Evolutionary conservation across 2,113 vertebrate genomes (phyloP).

Genomic region (Platycercus adscitus): DNA sequence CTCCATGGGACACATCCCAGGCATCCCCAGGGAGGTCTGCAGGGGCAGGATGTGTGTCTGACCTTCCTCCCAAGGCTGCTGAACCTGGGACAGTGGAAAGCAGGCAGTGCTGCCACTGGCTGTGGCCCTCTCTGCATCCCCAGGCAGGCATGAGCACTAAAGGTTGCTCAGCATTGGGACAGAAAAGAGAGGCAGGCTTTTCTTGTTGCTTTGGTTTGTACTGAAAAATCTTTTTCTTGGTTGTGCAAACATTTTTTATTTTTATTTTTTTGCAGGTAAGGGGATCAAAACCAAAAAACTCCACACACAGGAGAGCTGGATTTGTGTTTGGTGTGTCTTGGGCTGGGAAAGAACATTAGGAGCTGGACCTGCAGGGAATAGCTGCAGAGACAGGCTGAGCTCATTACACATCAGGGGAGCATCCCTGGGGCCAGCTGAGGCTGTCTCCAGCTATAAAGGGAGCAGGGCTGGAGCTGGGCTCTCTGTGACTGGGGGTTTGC

Average conservation of each 20-base stretch:
- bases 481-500: background rate
- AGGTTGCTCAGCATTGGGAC: background rate
- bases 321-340: rapidly evolving
- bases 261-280: background rate
- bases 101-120: rapidly evolving
- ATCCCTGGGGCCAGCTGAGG: background rate
- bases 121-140: background rate
- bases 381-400: background rate
- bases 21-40: rapidly evolving
- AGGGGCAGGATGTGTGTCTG: rapidly evolving
- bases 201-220: rapidly evolving
- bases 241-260: rapidly evolving
- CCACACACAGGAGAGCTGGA: background rate
- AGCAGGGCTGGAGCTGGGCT: background rate
- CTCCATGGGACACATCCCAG: background rate
- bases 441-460: background rate
- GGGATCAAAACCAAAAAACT: background rate
- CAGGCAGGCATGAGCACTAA: rapidly evolving
- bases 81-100: rapidly evolving
- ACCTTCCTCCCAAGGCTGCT: background rate
- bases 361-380: background rate
- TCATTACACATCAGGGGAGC: background rate
- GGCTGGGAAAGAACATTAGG: background rate
- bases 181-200: background rate
- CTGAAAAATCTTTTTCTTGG: background rate